Percentiles rank a stretch among this genome's conserved stretches.
Evolutionary conservation across 2,888 invertebrate genomes (phyloP).

Genomic region (Drosophila lacicola): DNA sequence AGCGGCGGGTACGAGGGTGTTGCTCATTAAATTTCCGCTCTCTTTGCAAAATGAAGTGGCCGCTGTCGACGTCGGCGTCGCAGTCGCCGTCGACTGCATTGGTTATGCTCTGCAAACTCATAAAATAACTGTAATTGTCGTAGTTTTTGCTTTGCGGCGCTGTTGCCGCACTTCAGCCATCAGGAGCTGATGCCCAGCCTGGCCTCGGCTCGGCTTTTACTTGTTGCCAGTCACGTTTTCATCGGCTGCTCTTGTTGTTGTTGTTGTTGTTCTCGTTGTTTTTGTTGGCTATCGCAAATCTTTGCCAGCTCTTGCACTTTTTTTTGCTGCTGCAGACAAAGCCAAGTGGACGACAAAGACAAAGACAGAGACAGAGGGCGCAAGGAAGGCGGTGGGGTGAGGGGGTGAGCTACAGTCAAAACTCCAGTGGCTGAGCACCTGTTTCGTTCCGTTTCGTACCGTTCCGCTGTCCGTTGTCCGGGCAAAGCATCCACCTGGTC

Average conservation of each 20-base stretch:
- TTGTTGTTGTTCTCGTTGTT: constrained; percentile 20
- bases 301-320: constrained; percentile 49
- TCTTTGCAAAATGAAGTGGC: constrained; percentile 74
- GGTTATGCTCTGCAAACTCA: constrained; percentile 80
- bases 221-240: constrained; percentile 74
- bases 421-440: constrained; percentile 57
- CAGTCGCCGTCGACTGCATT: constrained; percentile 26
- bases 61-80: constrained; percentile 6
- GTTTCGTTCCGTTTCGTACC: constrained; percentile 32
- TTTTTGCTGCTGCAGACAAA: constrained; percentile 32
- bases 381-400: not conserved
- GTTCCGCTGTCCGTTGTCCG: constrained; percentile 10
- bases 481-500: constrained; percentile 24
- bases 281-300: constrained; percentile 50
- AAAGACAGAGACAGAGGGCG: constrained; percentile 3
- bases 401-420: constrained; percentile 3
- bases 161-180: constrained; percentile 64
- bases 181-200: constrained; percentile 16
- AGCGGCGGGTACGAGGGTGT: constrained; percentile 9
- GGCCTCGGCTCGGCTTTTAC: constrained; percentile 39
- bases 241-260: constrained; percentile 7
- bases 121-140: constrained; percentile 81
- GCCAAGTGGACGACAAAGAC: constrained; percentile 50
- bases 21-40: constrained; percentile 79
- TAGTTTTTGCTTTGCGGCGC: constrained; percentile 57